phyloP scores from a whole-genome alignment of 2,113 vertebrate genomes.

The Ptyas mucosa region DNA sequence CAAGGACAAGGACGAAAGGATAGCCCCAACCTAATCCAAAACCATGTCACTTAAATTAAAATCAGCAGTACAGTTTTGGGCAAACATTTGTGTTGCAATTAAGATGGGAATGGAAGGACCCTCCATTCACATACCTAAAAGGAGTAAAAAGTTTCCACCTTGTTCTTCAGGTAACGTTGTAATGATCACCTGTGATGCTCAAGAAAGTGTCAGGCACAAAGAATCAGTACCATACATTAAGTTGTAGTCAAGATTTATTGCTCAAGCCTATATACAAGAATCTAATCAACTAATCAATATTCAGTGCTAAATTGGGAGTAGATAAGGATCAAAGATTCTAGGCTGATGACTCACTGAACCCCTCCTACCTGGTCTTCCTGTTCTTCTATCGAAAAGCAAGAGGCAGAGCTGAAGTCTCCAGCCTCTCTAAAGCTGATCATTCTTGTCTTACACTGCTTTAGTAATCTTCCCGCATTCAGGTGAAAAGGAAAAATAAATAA shows the following conservation, averaged over 20 bases:
- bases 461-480: neutral
- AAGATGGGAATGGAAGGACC: neutral
- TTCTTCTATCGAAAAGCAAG: neutral
- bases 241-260: neutral
- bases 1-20: neutral
- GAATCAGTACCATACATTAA: neutral
- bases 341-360: neutral
- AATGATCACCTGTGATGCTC: neutral
- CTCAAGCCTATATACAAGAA: neutral
- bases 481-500: neutral
- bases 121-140: neutral
- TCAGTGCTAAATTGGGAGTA: neutral
- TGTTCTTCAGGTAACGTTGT: neutral
- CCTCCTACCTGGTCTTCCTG: neutral
- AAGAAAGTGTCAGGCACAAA: neutral
- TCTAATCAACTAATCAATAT: neutral
- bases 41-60: neutral
- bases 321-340: neutral
- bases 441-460: neutral
- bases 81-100: neutral
- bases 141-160: neutral
- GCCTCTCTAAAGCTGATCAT: neutral
- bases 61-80: neutral
- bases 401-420: neutral
- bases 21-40: neutral